phyloP scores from a whole-genome alignment of 2,113 vertebrate species.

The Falcunculus frontatus region DNA sequence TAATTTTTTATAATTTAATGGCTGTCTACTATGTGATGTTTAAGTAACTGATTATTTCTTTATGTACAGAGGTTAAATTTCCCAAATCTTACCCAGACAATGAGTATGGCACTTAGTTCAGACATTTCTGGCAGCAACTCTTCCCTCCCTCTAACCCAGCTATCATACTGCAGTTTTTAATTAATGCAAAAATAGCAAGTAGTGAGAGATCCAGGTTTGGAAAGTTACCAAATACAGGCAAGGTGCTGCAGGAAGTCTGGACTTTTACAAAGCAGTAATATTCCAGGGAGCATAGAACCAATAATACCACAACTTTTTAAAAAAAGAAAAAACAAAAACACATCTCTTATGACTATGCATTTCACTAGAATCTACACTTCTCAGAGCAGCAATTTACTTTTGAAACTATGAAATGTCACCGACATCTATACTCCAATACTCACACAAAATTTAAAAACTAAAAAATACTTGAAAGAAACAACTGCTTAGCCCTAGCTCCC shows the following conservation, averaged over 20 bases:
- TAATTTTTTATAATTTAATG: slow-evolving; percentile 99
- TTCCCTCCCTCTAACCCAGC: slow-evolving; percentile 78
- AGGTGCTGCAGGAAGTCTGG: slow-evolving; percentile 79
- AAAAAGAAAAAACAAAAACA: slow-evolving; percentile 74
- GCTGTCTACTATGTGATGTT: slow-evolving; percentile 95
- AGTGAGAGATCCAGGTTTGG: slow-evolving; percentile 73
- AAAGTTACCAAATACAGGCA: slow-evolving; percentile 70
- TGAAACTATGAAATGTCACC: slow-evolving; percentile 88
- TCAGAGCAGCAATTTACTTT: slow-evolving; percentile 88
- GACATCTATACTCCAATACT: slow-evolving; percentile 85
- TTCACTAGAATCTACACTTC: slow-evolving; percentile 83
- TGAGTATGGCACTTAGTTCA: slow-evolving; percentile 95
- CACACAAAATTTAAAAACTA: slow-evolving; percentile 83
- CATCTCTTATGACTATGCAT: slow-evolving; percentile 80
- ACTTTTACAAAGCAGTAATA: slow-evolving; percentile 83
- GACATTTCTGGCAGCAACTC: slow-evolving; percentile 88
- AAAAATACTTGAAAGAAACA: slow-evolving; percentile 86
- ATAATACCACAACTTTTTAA: slow-evolving; percentile 83
- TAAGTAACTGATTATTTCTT: slow-evolving; percentile 84
- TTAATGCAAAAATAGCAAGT: slow-evolving; percentile 83
- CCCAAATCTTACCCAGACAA: slow-evolving; percentile 89
- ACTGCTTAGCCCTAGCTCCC: slow-evolving; percentile 90
- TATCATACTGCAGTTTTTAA: slow-evolving; percentile 79
- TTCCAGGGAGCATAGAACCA: slow-evolving; percentile 86
- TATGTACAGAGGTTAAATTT: slow-evolving; percentile 88